Evolutionary conservation across 2,797 vertebrate species (phyloP).

Genomic region (Tangara arthus): DNA sequence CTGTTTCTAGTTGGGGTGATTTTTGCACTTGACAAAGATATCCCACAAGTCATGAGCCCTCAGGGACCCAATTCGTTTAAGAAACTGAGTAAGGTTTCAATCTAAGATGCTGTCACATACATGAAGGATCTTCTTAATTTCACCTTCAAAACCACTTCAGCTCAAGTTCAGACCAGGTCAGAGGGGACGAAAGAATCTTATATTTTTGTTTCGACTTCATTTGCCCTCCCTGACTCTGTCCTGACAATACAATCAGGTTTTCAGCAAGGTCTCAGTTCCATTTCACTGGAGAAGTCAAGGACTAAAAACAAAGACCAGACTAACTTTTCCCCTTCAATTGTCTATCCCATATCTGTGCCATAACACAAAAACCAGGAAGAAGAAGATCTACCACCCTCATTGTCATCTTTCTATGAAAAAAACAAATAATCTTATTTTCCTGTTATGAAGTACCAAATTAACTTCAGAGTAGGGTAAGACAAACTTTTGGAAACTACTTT

Average conservation of each 20-base stretch:
- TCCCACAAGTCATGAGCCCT: neutral
- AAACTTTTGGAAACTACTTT: neutral
- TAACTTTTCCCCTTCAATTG: neutral
- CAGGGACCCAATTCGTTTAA: neutral
- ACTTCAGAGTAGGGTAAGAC: neutral
- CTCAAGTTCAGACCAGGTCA: neutral
- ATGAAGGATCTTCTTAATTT: constrained; percentile 50
- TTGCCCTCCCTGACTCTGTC: neutral
- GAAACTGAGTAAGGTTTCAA: neutral
- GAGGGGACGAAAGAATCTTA: neutral
- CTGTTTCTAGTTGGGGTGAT: neutral
- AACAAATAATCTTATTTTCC: neutral
- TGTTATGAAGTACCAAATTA: neutral
- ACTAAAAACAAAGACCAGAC: neutral
- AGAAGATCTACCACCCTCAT: neutral
- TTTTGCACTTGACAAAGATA: neutral
- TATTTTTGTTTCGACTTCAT: neutral
- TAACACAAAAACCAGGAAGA: neutral
- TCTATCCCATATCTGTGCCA: neutral
- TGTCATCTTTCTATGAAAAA: neutral
- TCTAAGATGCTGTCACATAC: constrained; percentile 18
- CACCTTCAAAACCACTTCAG: neutral
- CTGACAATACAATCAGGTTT: neutral
- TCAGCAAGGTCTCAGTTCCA: neutral
- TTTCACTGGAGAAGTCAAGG: neutral